Base-by-base conservation (phyloP, 1,140 invertebrate genomes). In the Asobara japonica region DNA sequence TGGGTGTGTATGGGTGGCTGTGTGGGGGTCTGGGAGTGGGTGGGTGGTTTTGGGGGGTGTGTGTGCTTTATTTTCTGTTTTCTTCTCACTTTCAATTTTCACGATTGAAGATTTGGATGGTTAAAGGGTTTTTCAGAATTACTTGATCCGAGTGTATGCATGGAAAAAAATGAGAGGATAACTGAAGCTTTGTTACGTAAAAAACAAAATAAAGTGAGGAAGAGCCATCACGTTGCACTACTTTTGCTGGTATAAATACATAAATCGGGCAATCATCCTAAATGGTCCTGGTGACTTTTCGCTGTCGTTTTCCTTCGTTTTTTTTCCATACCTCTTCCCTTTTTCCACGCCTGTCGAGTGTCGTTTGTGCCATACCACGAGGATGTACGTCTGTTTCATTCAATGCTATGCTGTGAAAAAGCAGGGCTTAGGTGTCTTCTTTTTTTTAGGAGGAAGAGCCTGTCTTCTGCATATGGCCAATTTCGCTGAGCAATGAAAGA, bases 261-360 rank as follows among this genome's bases (percentile, higher is more conserved):
- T 84, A 86, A 84, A 84, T 84, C 80, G 72, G 76, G 80, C 78
- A 82, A 81, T 84, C 82, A 82, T 80, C 78, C 77, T 80, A 82
- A 84, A 79, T 74, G 82, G 77, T 56, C 22, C 51, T 56, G 20
- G 51, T 25, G 51, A 8, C 51, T 56, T 11, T 10, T 22, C 20
- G 51, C 18, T 22, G 22, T 45, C 7, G 41, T 45, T 45, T 45
- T 33, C 4, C 11, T 33, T n/a, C n/a, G n/a, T 45, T 45, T 45
- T 45, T 6, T n/a, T 45, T 45, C n/a, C 6, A 45, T 45, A 33
- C 31, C 16, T 56, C 51, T 8, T 56, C 10, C 22, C 22, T 5
- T 56, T 56, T 25, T 56, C 22, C 51, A 18, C 51, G 20, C 22
- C 51, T 56, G 51, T 56, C 51, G 51, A 56, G 1, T 25, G 22